These are phyloP conservation scores for Poeciliopsis turneri DNA, from an alignment of 2,797 vertebrate species.

Conservation along the genomic window DNA sequence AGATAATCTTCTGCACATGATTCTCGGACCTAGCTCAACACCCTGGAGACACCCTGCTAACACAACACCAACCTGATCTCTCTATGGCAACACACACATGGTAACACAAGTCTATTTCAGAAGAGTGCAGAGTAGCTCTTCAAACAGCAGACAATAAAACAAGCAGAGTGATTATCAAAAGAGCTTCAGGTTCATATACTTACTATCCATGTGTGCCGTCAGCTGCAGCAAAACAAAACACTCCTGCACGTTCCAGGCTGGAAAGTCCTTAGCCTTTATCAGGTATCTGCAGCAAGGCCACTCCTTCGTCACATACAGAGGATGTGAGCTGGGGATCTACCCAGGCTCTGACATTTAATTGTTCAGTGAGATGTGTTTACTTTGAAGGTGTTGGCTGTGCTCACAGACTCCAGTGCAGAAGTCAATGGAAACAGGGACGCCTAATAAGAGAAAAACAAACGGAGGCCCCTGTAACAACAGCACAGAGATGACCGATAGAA, in stretches of 20 bases:
- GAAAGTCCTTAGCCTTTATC: constrained; percentile 49
- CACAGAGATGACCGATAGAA: constrained; percentile 66
- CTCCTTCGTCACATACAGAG: constrained; percentile 48
- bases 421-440: constrained; percentile 54
- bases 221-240: constrained; percentile 53
- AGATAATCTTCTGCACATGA: constrained; percentile 48
- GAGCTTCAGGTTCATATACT: constrained; percentile 71
- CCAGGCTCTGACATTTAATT: constrained; percentile 70
- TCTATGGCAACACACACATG: constrained; percentile 79
- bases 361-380: constrained; percentile 64
- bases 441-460: constrained; percentile 66
- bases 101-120: constrained; percentile 78
- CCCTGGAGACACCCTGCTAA: constrained; percentile 43
- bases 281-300: constrained; percentile 44
- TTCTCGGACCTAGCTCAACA: constrained; percentile 59
- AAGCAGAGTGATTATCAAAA: constrained; percentile 71
- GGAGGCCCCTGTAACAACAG: constrained; percentile 40
- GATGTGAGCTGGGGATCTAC: constrained; percentile 56
- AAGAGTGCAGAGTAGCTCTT: constrained; percentile 62
- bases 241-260: constrained; percentile 30
- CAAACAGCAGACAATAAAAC: constrained; percentile 45
- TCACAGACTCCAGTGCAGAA: constrained; percentile 15
- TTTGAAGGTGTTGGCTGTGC: constrained; percentile 68
- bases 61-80: constrained; percentile 64
- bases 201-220: constrained; percentile 50